Conservation (phyloP, 1,140 invertebrate species). For the Orchestia grillus region DNA sequence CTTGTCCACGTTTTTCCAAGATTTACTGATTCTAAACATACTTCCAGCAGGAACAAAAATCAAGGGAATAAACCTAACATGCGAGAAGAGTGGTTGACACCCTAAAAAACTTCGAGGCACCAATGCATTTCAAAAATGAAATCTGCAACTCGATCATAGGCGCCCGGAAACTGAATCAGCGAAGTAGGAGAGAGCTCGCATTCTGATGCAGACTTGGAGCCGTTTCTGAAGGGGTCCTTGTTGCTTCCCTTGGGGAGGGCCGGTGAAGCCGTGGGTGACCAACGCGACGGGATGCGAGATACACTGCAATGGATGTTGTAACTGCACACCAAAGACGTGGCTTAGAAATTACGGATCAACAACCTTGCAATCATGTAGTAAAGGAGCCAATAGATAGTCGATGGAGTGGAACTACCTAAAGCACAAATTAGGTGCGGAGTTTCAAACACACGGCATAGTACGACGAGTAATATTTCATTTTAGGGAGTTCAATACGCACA, state of each 20-base stretch:
- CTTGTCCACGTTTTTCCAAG: not conserved
- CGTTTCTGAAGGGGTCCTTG: not conserved
- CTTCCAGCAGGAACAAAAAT: not conserved
- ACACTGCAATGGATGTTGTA: not conserved
- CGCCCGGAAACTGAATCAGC: not conserved
- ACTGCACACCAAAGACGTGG: not conserved
- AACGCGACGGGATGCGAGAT: no score
- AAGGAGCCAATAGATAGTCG: no score
- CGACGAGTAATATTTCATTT: no score
- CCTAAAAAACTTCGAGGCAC: not conserved
- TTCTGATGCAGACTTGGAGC: not conserved
- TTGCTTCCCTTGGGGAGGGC: not conserved
- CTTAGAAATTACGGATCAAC: not conserved
- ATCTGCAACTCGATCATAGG: not conserved
- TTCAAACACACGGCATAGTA: no score
- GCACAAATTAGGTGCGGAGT: no score
- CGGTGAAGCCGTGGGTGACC: no score
- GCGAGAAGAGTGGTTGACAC: not conserved
- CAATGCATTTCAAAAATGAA: not conserved
- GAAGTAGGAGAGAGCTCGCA: not conserved
- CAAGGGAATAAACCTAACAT: not conserved
- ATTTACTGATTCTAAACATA: not conserved
- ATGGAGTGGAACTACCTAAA: no score
- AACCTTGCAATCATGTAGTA: no score
- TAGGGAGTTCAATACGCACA: no score